phyloP scores from a whole-genome alignment of 2,888 invertebrate species.

The Peribatodes rhomboidaria region DNA sequence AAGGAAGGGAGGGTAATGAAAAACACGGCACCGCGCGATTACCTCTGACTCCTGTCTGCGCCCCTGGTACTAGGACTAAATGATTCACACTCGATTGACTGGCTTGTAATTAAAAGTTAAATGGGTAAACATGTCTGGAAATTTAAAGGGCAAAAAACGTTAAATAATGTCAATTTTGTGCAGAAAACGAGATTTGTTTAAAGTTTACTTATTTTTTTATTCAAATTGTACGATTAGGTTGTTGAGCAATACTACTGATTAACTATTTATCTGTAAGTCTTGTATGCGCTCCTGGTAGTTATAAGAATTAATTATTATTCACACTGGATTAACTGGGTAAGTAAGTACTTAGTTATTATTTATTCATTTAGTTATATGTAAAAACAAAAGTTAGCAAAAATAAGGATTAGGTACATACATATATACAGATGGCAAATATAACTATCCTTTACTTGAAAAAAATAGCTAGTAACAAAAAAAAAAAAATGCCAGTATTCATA shows the following conservation, averaged over 20 bases:
- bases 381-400: no score
- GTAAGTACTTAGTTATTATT: no score
- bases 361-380: no score
- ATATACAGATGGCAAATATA: neutral
- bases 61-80: conserved; percentile 51
- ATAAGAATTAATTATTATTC: no score
- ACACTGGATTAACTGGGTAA: no score
- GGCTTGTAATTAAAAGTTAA: conserved; percentile 41
- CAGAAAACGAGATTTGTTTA: no score
- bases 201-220: no score
- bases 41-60: conserved; percentile 50
- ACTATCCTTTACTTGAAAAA: neutral
- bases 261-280: no score
- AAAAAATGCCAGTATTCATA: neutral
- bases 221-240: no score
- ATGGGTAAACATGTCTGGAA: conserved; percentile 16
- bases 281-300: no score
- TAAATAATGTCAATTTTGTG: neutral
- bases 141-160: conserved; percentile 2
- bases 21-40: conserved; percentile 68
- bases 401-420: no score
- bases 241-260: no score
- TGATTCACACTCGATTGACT: conserved; percentile 45
- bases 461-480: neutral
- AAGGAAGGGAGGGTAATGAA: conserved; percentile 73